Evolutionary conservation across 53 echinoderm and acorn worm genomes (phyloP).

Genomic region (Paracentrotus lividus): DNA sequence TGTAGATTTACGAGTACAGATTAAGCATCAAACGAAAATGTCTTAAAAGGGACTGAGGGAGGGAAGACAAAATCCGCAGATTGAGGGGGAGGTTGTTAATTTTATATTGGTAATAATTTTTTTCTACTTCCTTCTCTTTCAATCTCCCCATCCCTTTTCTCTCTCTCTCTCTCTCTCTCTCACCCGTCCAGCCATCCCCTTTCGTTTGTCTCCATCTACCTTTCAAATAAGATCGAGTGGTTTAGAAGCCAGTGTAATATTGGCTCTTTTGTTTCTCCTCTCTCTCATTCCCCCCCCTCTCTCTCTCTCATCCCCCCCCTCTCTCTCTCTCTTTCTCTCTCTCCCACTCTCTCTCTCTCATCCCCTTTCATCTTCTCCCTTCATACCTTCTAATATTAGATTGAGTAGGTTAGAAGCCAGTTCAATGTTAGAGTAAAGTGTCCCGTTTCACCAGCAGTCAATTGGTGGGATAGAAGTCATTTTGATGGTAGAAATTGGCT

Average conservation of each 20-base stretch:
- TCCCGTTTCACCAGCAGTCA: slow-evolving; percentile 30
- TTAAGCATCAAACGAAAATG: too few species aligned
- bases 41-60: too few species aligned
- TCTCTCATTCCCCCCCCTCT: background rate
- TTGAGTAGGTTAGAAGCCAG: slow-evolving; percentile 1
- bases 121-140: too few species aligned
- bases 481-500: too few species aligned
- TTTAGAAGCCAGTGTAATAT: background rate
- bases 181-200: background rate
- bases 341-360: background rate
- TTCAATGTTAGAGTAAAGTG: slow-evolving; percentile 27
- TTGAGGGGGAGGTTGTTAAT: too few species aligned
- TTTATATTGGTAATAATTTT: too few species aligned
- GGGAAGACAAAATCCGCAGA: too few species aligned
- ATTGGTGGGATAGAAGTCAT: too few species aligned
- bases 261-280: background rate
- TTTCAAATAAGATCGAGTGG: background rate
- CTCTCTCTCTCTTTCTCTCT: background rate
- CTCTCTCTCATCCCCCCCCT: background rate
- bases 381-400: background rate
- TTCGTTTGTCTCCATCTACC: background rate
- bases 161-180: background rate
- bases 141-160: background rate
- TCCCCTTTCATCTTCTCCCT: background rate
- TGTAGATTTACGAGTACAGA: too few species aligned